These are phyloP conservation scores for Drosophila virilis DNA, from an alignment of 1,140 invertebrate genomes.

Conservation along the genomic window DNA sequence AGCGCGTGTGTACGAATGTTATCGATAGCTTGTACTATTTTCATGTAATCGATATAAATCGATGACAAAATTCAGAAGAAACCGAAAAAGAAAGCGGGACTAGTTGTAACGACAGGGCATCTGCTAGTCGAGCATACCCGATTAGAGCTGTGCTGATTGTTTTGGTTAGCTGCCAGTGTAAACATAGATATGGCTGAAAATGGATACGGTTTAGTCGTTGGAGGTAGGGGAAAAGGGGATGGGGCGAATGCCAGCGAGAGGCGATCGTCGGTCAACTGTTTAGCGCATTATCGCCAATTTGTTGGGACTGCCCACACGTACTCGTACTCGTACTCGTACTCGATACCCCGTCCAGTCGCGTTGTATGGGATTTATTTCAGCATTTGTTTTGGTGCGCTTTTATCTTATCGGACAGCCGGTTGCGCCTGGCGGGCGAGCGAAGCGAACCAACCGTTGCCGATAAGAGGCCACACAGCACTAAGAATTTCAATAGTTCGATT, in stretches of 20 bases:
- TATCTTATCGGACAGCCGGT: conserved; percentile 46
- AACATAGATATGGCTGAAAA: neutral
- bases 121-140: too few species aligned
- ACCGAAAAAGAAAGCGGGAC: too few species aligned
- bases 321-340: neutral
- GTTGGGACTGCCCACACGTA: neutral
- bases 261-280: neutral
- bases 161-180: conserved; percentile 8
- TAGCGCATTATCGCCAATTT: conserved; percentile 13
- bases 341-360: neutral
- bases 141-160: neutral
- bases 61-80: too few species aligned
- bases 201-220: neutral
- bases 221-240: neutral
- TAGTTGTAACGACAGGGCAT: too few species aligned
- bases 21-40: too few species aligned
- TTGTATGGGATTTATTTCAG: conserved; percentile 4
- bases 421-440: neutral
- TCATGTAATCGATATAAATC: too few species aligned
- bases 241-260: neutral
- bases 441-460: conserved; percentile 24
- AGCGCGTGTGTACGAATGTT: too few species aligned
- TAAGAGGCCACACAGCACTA: conserved; percentile 30
- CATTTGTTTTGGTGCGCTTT: conserved; percentile 16
- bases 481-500: conserved; percentile 41